Conservation (phyloP, 1,140 invertebrate species). For the Ceratina calcarata region DNA sequence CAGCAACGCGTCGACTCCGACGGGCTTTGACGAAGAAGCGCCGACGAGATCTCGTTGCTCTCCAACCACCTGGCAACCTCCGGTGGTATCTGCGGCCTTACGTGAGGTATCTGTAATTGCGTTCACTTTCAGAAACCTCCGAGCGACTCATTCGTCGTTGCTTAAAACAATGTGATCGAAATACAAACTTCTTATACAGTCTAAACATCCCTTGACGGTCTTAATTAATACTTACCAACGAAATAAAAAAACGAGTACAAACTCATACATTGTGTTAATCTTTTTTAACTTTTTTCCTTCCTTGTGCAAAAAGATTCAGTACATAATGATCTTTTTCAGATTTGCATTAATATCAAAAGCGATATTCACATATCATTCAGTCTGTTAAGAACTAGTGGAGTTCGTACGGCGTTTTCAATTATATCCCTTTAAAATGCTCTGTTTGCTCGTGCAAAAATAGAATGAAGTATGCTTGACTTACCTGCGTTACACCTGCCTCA, state of each 20-base stretch:
- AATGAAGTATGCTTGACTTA: conserved; percentile 31
- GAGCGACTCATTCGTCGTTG: background rate
- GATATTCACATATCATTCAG: no score
- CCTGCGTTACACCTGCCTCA: conserved; percentile 74
- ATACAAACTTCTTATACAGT: no score
- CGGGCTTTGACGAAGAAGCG: conserved; percentile 79
- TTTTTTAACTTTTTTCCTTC: no score
- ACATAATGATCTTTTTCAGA: no score
- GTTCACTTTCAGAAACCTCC: background rate
- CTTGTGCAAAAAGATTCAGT: no score
- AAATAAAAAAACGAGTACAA: no score
- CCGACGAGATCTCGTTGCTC: conserved; percentile 86
- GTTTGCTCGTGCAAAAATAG: no score
- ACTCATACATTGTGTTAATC: no score
- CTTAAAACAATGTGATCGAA: background rate
- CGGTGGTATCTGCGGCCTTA: conserved; percentile 83
- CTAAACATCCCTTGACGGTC: background rate
- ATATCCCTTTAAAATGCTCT: no score
- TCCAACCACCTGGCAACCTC: conserved; percentile 85
- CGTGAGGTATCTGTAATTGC: conserved; percentile 63
- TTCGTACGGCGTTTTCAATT: no score
- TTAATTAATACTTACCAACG: background rate
- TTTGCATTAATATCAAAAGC: no score
- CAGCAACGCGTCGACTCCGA: conserved; percentile 67
- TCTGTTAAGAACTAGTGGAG: no score